These are phyloP conservation scores for Naja naja DNA, from an alignment of 2,113 vertebrate species.

Conservation along the genomic window DNA sequence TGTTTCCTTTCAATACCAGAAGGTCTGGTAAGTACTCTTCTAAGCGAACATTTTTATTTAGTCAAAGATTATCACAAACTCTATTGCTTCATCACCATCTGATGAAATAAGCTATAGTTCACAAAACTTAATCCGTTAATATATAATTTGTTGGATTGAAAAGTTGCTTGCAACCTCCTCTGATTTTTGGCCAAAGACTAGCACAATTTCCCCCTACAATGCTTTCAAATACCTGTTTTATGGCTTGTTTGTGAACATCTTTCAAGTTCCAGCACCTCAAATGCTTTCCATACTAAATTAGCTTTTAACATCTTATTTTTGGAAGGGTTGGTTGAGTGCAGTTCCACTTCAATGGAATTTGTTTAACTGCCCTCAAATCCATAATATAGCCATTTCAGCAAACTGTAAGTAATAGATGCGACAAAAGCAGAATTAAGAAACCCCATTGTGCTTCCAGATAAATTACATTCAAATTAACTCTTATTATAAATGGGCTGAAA, in stretches of 20 bases:
- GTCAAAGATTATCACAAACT: not conserved
- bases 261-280: not conserved
- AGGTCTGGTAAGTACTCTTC: not conserved
- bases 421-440: conserved; percentile 74
- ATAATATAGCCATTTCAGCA: conserved; percentile 75
- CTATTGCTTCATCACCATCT: not conserved
- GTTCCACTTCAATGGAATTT: conserved; percentile 75
- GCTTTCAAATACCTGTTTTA: conserved; percentile 51
- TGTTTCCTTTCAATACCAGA: conserved; percentile 48
- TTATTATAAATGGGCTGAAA: conserved; percentile 80
- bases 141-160: not conserved
- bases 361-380: conserved; percentile 72
- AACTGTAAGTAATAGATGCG: conserved; percentile 74
- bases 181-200: not conserved
- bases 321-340: conserved; percentile 67
- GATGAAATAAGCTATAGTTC: not conserved
- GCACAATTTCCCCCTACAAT: not conserved
- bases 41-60: not conserved
- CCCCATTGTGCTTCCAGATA: conserved; percentile 74
- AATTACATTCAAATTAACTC: conserved; percentile 78
- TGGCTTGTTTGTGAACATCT: conserved; percentile 24
- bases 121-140: not conserved
- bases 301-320: conserved; percentile 72
- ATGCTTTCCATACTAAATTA: conserved; percentile 53
- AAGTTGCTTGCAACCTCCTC: not conserved